These are phyloP conservation scores for Romanogobio albipinnatus DNA, from an alignment of 2,113 vertebrate species.

Conservation along the genomic window DNA sequence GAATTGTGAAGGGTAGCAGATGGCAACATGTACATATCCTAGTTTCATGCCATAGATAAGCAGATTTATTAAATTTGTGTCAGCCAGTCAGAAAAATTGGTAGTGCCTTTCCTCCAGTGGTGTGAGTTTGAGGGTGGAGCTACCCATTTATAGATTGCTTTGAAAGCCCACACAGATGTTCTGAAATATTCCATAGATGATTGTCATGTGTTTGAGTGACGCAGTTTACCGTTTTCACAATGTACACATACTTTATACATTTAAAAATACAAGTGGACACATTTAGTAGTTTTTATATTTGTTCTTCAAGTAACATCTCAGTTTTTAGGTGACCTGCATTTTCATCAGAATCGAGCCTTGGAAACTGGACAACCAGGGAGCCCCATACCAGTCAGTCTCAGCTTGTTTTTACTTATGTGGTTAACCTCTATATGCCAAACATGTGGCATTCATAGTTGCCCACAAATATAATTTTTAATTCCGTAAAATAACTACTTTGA, in stretches of 20 bases:
- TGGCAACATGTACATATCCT: too few relatives aligned
- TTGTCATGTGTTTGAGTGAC: background rate
- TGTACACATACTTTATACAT: background rate
- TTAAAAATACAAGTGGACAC: background rate
- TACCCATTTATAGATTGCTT: background rate
- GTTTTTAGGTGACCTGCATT: background rate
- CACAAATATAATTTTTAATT: conserved; percentile 12
- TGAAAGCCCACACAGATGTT: background rate
- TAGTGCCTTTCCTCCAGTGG: background rate
- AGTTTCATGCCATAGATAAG: background rate
- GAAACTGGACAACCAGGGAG: background rate
- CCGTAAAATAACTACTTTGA: conserved; percentile 17
- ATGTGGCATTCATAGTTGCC: background rate
- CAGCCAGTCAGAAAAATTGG: background rate
- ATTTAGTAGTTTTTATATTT: background rate
- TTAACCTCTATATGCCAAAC: conserved; percentile 18
- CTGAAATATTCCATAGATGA: background rate
- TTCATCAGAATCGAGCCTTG: background rate
- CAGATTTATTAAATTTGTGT: background rate
- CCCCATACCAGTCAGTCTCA: background rate
- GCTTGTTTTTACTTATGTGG: conserved; percentile 7
- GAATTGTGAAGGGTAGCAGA: too few relatives aligned
- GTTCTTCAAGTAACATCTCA: background rate
- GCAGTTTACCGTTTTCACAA: background rate
- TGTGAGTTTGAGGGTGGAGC: background rate